These are phyloP conservation scores for Ruditapes philippinarum DNA, from an alignment of 1,140 invertebrate species.

Conservation along the genomic window DNA sequence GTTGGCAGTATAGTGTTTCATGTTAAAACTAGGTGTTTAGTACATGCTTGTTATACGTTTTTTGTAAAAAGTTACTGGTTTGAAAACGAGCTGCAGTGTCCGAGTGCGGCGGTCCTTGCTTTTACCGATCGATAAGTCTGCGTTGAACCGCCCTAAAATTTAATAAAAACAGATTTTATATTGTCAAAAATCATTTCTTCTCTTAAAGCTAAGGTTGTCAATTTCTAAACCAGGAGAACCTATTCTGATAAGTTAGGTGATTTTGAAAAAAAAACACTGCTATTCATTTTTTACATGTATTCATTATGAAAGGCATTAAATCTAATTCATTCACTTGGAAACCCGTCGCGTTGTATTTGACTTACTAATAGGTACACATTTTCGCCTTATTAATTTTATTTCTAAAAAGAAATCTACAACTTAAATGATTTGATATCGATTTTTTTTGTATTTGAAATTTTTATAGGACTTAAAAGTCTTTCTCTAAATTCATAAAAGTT, in stretches of 20 bases:
- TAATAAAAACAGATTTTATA: not conserved
- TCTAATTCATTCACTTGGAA: too few relatives aligned
- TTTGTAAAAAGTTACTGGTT: not conserved
- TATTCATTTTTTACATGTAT: too few relatives aligned
- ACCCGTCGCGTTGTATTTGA: not conserved
- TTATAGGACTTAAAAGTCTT: too few relatives aligned
- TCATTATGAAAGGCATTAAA: too few relatives aligned
- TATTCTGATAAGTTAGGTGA: not conserved
- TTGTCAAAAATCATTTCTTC: too few relatives aligned
- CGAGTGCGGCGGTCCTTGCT: not conserved
- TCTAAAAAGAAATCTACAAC: too few relatives aligned
- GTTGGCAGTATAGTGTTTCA: not conserved
- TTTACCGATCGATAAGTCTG: not conserved
- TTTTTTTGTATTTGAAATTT: too few relatives aligned
- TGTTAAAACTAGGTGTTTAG: not conserved
- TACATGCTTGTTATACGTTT: not conserved
- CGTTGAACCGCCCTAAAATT: not conserved
- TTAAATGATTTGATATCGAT: too few relatives aligned
- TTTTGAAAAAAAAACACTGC: not conserved
- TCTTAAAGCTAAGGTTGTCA: too few relatives aligned
- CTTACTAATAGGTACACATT: not conserved
- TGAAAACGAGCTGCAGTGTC: not conserved
- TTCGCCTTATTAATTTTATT: not conserved
- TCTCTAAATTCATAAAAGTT: too few relatives aligned
- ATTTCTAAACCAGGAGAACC: too few relatives aligned